These are phyloP conservation scores for Eupristina koningsbergeri DNA, from an alignment of 1,140 invertebrate species.

Conservation along the genomic window DNA sequence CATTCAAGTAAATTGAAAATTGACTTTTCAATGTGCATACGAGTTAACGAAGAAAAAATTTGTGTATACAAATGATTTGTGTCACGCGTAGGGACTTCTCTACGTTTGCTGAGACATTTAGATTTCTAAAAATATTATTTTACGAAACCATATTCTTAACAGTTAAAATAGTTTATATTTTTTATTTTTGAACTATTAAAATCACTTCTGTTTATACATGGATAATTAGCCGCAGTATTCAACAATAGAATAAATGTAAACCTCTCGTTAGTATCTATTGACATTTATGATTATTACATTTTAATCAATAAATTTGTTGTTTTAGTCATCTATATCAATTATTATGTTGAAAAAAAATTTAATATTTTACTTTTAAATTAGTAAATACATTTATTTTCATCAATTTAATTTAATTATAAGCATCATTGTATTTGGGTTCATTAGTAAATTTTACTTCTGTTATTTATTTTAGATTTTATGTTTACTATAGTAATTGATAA, in stretches of 20 bases:
- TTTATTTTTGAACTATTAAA: too few relatives aligned
- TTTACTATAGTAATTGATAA: constrained; percentile 21
- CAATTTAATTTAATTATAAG: neutral
- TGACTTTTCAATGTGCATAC: neutral
- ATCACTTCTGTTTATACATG: too few relatives aligned
- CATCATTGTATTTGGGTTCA: neutral
- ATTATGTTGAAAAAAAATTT: too few relatives aligned
- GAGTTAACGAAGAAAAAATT: neutral
- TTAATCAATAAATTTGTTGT: too few relatives aligned
- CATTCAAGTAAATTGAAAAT: neutral
- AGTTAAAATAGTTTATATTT: too few relatives aligned
- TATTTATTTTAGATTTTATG: neutral
- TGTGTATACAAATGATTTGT: neutral
- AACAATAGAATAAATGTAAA: too few relatives aligned
- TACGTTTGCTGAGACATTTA: neutral
- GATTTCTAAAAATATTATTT: neutral
- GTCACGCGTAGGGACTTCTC: neutral
- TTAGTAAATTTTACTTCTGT: neutral
- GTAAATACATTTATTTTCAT: neutral
- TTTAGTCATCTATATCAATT: too few relatives aligned
- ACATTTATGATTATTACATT: too few relatives aligned
- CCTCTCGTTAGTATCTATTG: too few relatives aligned
- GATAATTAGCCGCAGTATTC: too few relatives aligned
- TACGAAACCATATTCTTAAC: neutral
- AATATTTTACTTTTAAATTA: too few relatives aligned